Evolutionary conservation across 2,888 invertebrate genomes (phyloP), one percentile per base, ranked within the genome.

Genomic region (Acheta domesticus): DNA sequence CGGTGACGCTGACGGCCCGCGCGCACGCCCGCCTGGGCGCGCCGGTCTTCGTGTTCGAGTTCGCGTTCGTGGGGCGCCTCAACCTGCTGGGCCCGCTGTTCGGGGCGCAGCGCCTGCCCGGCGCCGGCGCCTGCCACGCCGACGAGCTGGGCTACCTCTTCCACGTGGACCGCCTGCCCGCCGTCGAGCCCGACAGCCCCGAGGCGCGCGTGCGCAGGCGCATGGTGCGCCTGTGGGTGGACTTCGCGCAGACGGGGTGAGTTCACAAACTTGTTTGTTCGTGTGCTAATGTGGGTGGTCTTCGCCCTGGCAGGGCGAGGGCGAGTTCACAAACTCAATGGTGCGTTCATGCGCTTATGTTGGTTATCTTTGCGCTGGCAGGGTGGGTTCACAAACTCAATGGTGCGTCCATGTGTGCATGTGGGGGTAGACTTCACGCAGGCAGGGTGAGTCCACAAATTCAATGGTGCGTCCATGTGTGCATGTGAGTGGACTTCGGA

Each of bases 101-200:
- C 62, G 62, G 62, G 16, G 4, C 16, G 14, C 16, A 62, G 14
- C 62, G 62, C 14, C 16, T 62, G n/a, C 62, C 62, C 5, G 62
- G 62, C 62, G 62, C 62, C 5, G 62, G 62, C 62, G 62, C 62
- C 5, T 62, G 62, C 62, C 62, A 62, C n/a, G 62, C 62, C 14
- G 62, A 62, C n/a, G 62, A 62, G 62, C 62, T 62, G 62, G 62
- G 62, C n/a, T 62, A 62, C n/a, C 62, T 62, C 16, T 62, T 62
- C 62, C 14, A 62, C n/a, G 62, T 62, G n/a, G 16, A 14, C n/a
- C 16, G 62, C 62, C n/a, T 62, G 62, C 62, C 62, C 14, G 16
- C 14, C 62, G 62, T 62, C n/a, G 14, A 14, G 16, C n/a, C 62
- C 1, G 62, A 62, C 62, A 62, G 62, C n/a, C 62, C 62, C 16